Percentiles rank a stretch among this genome's conserved stretches.
Evolutionary conservation across 1,140 invertebrate species (phyloP).

Genomic region (Riptortus pedestris): DNA sequence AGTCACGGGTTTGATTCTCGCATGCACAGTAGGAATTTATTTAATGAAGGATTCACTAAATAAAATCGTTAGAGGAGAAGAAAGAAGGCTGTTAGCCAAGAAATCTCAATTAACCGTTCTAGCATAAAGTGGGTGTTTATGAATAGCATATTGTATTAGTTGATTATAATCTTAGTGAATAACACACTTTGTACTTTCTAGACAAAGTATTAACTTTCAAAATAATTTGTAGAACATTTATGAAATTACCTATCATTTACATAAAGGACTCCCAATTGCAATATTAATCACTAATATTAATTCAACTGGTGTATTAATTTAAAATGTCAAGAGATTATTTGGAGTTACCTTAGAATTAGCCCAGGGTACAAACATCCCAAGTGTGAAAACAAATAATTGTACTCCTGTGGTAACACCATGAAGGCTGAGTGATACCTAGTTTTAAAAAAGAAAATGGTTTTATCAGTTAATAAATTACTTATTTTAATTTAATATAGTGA

Average conservation of each 20-base stretch:
- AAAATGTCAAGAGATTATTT: neutral
- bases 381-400: constrained; percentile 60
- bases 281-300: neutral
- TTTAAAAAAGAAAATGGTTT: constrained; percentile 6
- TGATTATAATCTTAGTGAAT: neutral
- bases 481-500: no score
- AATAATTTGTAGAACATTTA: neutral
- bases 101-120: no score
- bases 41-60: no score
- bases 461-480: no score
- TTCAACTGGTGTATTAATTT: neutral
- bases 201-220: neutral
- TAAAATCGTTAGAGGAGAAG: no score
- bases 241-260: neutral
- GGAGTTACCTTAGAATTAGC: constrained; percentile 43
- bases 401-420: constrained; percentile 60
- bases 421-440: constrained; percentile 49
- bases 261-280: neutral
- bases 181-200: neutral
- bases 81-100: no score
- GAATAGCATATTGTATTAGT: no score
- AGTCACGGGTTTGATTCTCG: no score
- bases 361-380: constrained; percentile 65
- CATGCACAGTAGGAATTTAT: no score
- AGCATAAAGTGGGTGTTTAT: no score